Percentiles rank a stretch among this genome's conserved stretches.
Evolutionary conservation across 1,140 invertebrate species (phyloP).

Genomic region (Musca domestica): DNA sequence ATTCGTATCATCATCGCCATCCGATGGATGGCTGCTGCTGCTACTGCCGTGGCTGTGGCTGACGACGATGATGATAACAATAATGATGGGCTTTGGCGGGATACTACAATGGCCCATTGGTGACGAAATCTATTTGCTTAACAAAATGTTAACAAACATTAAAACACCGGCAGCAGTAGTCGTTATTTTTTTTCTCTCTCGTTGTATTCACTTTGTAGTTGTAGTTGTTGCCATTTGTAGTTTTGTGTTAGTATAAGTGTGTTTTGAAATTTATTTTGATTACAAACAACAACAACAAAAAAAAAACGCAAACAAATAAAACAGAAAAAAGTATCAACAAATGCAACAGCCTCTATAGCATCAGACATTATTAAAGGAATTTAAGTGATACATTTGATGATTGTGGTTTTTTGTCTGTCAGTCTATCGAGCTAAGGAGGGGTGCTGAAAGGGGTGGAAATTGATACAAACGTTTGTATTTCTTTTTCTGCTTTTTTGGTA

Average conservation of each 20-base stretch:
- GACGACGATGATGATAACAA: no score
- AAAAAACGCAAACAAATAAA: background rate
- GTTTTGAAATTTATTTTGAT: background rate
- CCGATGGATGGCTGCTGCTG: no score
- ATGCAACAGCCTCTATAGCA: background rate
- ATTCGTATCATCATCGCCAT: no score
- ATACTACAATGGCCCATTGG: background rate
- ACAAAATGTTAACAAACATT: background rate
- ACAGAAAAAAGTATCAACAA: background rate
- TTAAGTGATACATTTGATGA: background rate
- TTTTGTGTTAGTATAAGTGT: no score
- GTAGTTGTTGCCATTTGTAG: no score
- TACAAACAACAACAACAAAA: background rate
- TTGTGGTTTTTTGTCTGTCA: background rate
- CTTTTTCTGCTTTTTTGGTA: background rate
- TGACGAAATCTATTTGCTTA: slow-evolving; percentile 17
- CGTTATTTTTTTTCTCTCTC: no score
- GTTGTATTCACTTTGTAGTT: no score
- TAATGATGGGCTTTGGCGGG: no score
- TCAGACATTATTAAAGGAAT: background rate
- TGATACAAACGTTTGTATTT: no score
- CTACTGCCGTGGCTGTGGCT: no score
- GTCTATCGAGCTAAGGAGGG: background rate
- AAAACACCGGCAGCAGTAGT: background rate
- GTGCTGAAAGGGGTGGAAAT: background rate